phyloP scores from a whole-genome alignment of 1,140 invertebrate genomes.

The Brachionus manjavacas region DNA sequence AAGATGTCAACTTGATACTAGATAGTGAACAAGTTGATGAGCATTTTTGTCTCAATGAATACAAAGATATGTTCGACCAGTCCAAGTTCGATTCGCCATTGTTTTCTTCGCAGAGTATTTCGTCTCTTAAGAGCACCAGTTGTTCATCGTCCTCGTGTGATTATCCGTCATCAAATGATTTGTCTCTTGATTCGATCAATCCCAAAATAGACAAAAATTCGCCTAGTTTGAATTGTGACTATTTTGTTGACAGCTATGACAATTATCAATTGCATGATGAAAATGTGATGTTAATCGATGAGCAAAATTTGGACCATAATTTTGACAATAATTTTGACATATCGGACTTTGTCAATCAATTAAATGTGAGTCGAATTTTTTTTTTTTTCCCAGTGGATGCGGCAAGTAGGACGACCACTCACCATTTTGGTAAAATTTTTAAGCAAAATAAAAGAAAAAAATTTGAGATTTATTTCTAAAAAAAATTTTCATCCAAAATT shows the following conservation, averaged over 20 bases:
- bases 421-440: no score
- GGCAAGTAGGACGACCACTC: no score
- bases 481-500: no score
- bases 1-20: constrained; percentile 15
- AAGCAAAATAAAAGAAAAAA: no score
- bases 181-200: constrained; percentile 1
- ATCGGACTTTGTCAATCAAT: constrained; percentile 10
- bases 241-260: not conserved
- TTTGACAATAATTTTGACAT: constrained; percentile 31
- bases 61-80: not conserved
- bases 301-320: not conserved
- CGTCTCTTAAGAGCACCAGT: not conserved
- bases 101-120: constrained; percentile 23
- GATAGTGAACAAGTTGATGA: not conserved
- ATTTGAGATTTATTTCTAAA: no score
- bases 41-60: constrained; percentile 2
- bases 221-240: not conserved
- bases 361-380: not conserved
- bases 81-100: not conserved
- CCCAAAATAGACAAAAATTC: not conserved
- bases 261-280: not conserved
- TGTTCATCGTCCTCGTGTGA: not conserved
- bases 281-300: not conserved
- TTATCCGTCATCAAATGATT: not conserved
- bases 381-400: no score